A percentile compares a stretch with the other conserved stretches of the same genome.
phyloP scores from a whole-genome alignment of 1,140 invertebrate genomes.

The Drosophila yakuba region DNA sequence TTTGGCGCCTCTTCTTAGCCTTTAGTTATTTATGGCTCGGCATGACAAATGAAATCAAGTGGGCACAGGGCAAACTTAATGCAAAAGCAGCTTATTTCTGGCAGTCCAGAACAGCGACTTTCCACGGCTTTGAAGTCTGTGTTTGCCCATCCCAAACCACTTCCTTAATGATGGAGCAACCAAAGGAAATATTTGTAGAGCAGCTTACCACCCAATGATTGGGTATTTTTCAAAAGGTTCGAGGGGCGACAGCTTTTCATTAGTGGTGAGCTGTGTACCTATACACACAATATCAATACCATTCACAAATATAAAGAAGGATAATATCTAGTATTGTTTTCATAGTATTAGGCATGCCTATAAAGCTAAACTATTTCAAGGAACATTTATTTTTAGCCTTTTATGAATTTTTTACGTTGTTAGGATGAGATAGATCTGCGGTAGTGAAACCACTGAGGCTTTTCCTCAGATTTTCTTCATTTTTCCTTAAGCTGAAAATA shows the following conservation, averaged over 20 bases:
- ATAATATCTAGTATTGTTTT: no score
- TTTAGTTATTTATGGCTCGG: slow-evolving; percentile 61
- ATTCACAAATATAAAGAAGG: no score
- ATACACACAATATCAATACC: no score
- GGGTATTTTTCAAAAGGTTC: neutral
- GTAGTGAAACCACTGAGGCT: no score
- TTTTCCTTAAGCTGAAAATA: neutral
- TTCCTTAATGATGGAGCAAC: slow-evolving; percentile 18
- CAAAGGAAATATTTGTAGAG: slow-evolving; percentile 3
- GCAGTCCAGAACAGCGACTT: neutral
- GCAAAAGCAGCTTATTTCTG: slow-evolving; percentile 40
- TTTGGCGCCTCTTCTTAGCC: slow-evolving; percentile 55
- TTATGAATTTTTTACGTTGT: no score
- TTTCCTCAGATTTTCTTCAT: no score
- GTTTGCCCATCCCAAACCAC: slow-evolving; percentile 20
- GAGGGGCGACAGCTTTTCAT: neutral
- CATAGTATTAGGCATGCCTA: no score
- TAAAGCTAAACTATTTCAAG: no score
- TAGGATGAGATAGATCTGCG: no score
- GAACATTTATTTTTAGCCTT: no score
- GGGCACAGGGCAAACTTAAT: slow-evolving; percentile 15
- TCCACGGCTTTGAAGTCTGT: slow-evolving; percentile 29
- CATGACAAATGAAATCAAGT: slow-evolving; percentile 51
- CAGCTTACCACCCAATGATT: neutral
- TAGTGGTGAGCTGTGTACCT: neutral